Evolutionary conservation across 2,113 vertebrate genomes (phyloP).

Genomic region (Oreocharis arfaki): DNA sequence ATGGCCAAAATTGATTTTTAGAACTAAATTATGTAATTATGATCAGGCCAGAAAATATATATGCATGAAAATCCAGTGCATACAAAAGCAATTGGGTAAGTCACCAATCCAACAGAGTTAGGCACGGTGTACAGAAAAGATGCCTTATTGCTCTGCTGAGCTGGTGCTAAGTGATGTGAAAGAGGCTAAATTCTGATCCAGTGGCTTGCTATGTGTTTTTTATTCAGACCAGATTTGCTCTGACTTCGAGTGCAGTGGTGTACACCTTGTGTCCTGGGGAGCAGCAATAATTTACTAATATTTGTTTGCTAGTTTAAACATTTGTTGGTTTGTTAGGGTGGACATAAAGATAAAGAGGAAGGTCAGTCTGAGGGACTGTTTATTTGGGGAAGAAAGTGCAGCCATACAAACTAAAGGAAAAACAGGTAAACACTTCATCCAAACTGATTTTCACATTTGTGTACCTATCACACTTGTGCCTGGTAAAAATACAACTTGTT

Average conservation of each 20-base stretch:
- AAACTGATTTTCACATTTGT: background rate
- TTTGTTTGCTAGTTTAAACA: slow-evolving; percentile 8
- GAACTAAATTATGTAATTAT: background rate
- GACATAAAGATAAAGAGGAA: background rate
- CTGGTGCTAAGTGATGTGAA: background rate
- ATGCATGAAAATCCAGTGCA: background rate
- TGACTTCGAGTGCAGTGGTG: background rate
- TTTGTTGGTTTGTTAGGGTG: background rate
- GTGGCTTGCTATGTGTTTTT: background rate
- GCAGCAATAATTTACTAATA: background rate
- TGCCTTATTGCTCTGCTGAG: background rate
- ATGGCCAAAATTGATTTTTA: background rate
- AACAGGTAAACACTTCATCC: background rate
- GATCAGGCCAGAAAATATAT: background rate
- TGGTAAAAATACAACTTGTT: background rate
- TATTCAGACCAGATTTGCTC: background rate
- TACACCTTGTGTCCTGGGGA: background rate
- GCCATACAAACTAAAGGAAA: background rate
- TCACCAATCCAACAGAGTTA: background rate
- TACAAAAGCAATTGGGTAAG: background rate
- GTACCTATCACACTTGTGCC: background rate
- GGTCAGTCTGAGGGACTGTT: background rate
- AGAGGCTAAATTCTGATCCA: background rate
- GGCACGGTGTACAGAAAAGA: background rate
- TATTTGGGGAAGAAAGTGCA: background rate